Evolutionary conservation across 1,140 invertebrate genomes (phyloP), one percentile per base, ranked within the genome.

Genomic region (Philopotamus ludificatus): DNA sequence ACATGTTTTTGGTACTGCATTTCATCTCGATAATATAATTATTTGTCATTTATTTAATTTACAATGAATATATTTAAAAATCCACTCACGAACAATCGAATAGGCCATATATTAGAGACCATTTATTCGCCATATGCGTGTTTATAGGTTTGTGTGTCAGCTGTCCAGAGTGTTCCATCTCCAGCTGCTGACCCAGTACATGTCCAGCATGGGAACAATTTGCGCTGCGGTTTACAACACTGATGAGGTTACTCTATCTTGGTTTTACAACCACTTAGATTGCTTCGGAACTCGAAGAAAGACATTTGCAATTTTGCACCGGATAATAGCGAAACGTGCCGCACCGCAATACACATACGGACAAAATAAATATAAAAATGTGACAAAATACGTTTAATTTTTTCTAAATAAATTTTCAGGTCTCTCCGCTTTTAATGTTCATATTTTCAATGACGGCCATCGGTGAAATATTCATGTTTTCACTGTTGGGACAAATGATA

Each of bases 381-480:
- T n/a, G n/a, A n/a, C n/a, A n/a, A n/a, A n/a, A n/a, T n/a, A n/a
- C n/a, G n/a, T n/a, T n/a, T n/a, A n/a, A n/a, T n/a, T n/a, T n/a
- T n/a, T n/a, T n/a, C n/a, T n/a, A n/a, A n/a, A 34, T 34, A 7
- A 18, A 16, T 41, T 53, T 42, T 57, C 54, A 57, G 54, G 20
- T 8, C 8, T 34, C 26, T 12, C 8, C 20, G 10, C 20, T 57
- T 42, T 41, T 42, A 1, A 57, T 57, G 54, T 15, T 23, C 4
- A 18, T 42, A 42, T 57, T 39, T 41, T 57, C 34, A 2, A 16
- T 57, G 54, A 42, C 54, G 7, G 20, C 54, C 3, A 39, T 22
- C 18, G 39, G n/a, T 21, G 54, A 57, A 22, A 57, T 57, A 22
- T 57, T 57, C 39, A n/a, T 57, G 20, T 57, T 57, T 21, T 57